These are phyloP conservation scores for Priocnemis perturbator DNA, from an alignment of 2,888 invertebrate genomes.

Conservation along the genomic window DNA sequence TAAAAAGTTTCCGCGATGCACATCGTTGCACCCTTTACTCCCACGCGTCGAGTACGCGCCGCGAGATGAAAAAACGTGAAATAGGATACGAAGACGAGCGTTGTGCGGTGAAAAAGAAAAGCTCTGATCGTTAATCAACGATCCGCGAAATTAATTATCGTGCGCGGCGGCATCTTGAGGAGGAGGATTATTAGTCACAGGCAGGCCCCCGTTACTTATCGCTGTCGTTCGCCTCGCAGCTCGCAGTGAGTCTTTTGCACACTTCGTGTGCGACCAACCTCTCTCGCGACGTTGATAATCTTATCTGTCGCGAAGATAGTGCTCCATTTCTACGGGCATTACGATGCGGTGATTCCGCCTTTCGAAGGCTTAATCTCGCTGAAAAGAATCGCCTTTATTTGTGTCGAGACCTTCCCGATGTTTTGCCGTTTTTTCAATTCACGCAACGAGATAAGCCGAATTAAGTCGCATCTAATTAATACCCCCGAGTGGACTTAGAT, in stretches of 20 bases:
- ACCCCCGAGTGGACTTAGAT: too few species aligned
- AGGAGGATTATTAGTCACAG: conserved; percentile 57
- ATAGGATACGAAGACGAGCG: conserved; percentile 15
- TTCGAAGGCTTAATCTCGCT: background rate
- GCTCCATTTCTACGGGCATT: conserved; percentile 46
- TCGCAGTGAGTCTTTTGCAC: conserved; percentile 43
- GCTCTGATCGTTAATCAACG: conserved; percentile 48
- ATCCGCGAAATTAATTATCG: conserved; percentile 57
- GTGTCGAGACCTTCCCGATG: background rate
- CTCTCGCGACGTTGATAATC: conserved; percentile 54
- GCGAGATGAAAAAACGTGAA: conserved; percentile 2
- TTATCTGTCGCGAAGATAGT: conserved; percentile 64
- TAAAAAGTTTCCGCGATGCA: conserved; percentile 47
- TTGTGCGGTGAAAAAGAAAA: conserved; percentile 36
- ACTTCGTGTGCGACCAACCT: conserved; percentile 26
- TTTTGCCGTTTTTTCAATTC: conserved; percentile 2
- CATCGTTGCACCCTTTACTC: conserved; percentile 43
- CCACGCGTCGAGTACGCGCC: conserved; percentile 20
- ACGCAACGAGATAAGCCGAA: background rate
- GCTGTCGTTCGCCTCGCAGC: conserved; percentile 22
- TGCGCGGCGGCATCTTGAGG: conserved; percentile 42
- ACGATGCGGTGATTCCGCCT: conserved; percentile 1
- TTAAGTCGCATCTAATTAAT: conserved; percentile 1
- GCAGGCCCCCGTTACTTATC: conserved; percentile 39
- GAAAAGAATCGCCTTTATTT: background rate